phyloP scores from a whole-genome alignment of 2,113 vertebrate genomes.

The Peromyscus maniculatus region DNA sequence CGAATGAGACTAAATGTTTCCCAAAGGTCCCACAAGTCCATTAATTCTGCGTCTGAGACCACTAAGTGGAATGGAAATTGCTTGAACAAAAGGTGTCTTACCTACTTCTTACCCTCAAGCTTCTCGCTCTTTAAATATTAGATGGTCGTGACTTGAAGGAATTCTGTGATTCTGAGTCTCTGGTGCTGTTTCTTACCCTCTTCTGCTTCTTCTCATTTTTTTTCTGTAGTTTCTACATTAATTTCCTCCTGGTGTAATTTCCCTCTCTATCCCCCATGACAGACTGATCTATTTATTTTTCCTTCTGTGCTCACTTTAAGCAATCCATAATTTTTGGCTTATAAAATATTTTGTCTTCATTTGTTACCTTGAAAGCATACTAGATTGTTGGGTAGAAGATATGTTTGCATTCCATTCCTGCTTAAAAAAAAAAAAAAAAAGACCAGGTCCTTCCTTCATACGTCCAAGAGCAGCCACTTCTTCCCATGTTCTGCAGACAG shows the following conservation, averaged over 20 bases:
- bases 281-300: neutral
- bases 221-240: neutral
- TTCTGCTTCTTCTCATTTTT: constrained; percentile 8
- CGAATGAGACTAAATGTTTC: constrained; percentile 15
- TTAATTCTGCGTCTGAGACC: constrained; percentile 42
- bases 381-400: neutral
- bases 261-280: neutral
- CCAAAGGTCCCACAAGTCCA: neutral
- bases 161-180: neutral
- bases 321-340: neutral
- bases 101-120: neutral
- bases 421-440: neutral
- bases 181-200: neutral
- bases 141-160: neutral
- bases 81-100: neutral
- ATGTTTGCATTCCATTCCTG: neutral
- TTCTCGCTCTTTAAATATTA: neutral
- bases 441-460: neutral
- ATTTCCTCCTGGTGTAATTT: neutral
- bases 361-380: neutral
- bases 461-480: neutral
- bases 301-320: constrained; percentile 23
- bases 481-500: neutral
- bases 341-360: neutral
- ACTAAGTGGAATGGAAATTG: constrained; percentile 1